Conservation (phyloP, 1,140 invertebrate species). For the Diachasma alloeum region DNA sequence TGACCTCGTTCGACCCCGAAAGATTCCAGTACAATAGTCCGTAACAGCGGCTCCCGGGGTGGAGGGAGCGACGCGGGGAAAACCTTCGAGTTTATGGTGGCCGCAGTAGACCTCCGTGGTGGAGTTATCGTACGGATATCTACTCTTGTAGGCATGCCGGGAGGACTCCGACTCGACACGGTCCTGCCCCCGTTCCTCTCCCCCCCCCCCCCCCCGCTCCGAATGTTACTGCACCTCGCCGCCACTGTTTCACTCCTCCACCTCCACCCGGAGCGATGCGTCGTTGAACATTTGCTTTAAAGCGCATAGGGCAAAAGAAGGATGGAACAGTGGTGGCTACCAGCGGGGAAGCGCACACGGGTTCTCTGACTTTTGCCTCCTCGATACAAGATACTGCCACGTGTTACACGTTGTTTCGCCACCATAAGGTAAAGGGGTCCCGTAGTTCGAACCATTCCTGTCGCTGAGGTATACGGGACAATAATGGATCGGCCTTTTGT, state of each 20-base stretch:
- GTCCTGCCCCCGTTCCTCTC: slow-evolving; percentile 15
- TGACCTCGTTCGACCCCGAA: slow-evolving; percentile 59
- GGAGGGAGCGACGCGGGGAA: slow-evolving; percentile 13
- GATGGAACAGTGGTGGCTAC: slow-evolving; percentile 51
- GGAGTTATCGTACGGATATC: slow-evolving; percentile 62
- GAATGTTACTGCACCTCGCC: slow-evolving; percentile 14
- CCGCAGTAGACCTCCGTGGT: slow-evolving; percentile 53
- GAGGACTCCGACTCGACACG: slow-evolving; percentile 32
- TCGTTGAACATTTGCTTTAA: slow-evolving; percentile 25
- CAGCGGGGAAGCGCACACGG: slow-evolving; percentile 54
- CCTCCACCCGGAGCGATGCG: slow-evolving; percentile 16
- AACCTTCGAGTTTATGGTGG: slow-evolving; percentile 15
- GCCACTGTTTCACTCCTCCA: slow-evolving; percentile 33
- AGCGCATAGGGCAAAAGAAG: slow-evolving; percentile 37
- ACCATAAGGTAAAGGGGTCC: slow-evolving; percentile 57
- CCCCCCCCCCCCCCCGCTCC: slow-evolving; percentile 15
- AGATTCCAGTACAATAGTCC: slow-evolving; percentile 34
- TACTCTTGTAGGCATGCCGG: slow-evolving; percentile 59
- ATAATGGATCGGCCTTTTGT: slow-evolving; percentile 36
- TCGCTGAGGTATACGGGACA: slow-evolving; percentile 21
- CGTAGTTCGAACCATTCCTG: slow-evolving; percentile 40
- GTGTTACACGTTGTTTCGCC: slow-evolving; percentile 64
- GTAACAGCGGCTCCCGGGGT: not conserved
- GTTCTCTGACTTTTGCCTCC: slow-evolving; percentile 9
- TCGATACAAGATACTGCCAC: slow-evolving; percentile 65